phyloP scores from a whole-genome alignment of 2,113 vertebrate species.

The Psittacula cyanocephala region DNA sequence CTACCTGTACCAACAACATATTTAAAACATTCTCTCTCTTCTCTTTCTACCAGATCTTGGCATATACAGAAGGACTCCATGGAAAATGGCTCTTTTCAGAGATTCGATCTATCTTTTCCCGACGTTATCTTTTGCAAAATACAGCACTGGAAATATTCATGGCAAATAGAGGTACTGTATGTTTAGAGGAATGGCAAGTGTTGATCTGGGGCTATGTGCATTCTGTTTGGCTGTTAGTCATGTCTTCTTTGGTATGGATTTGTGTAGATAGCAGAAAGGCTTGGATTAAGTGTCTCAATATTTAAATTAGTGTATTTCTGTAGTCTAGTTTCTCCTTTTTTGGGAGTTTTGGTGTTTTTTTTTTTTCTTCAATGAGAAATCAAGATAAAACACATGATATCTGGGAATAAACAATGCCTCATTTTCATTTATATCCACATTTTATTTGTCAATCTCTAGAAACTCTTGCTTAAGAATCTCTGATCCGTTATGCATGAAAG shows the following conservation, averaged over 20 bases:
- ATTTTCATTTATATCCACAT: neutral
- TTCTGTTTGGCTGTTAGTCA: neutral
- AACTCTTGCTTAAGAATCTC: neutral
- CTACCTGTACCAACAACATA: neutral
- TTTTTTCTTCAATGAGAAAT: neutral
- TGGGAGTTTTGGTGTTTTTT: neutral
- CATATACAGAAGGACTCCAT: conserved; percentile 94
- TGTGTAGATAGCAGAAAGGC: neutral
- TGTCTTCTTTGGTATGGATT: neutral
- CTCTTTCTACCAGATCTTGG: conserved; percentile 81
- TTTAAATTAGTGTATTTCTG: neutral
- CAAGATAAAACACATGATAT: neutral
- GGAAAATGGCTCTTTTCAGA: conserved; percentile 98
- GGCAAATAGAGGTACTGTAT: conserved; percentile 91
- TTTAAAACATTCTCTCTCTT: neutral
- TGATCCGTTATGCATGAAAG: neutral
- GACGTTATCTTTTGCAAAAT: conserved; percentile 94
- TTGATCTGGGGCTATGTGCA: neutral
- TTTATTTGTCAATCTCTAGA: neutral
- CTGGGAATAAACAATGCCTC: neutral
- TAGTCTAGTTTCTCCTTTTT: neutral
- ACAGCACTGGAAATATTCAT: conserved; percentile 97
- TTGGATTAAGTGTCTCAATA: neutral
- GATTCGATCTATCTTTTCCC: conserved; percentile 91
- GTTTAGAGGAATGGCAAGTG: neutral